Conservation (phyloP, 2,797 vertebrate genomes). For the Oceanodroma leucorhoa region DNA sequence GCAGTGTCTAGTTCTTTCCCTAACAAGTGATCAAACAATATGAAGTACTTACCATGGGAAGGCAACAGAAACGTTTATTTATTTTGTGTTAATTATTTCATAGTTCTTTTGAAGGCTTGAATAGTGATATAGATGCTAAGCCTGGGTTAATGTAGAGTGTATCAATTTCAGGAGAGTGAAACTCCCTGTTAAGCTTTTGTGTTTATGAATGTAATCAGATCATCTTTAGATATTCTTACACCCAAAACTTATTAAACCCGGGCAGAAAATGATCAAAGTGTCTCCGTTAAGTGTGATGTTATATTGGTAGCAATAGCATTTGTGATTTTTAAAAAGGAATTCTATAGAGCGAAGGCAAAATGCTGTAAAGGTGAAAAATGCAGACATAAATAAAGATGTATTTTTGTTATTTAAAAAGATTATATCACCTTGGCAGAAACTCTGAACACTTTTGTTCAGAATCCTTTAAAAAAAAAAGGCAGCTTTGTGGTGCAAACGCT, state of each 20-base stretch:
- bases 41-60: neutral
- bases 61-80: neutral
- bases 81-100: neutral
- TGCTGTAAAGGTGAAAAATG: neutral
- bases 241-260: neutral
- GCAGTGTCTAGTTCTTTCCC: neutral
- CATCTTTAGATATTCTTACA: neutral
- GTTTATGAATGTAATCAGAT: neutral
- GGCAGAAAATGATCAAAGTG: neutral
- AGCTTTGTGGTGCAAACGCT: neutral
- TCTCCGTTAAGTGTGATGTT: neutral
- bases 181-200: neutral
- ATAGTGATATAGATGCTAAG: neutral
- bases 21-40: neutral
- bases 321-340: neutral
- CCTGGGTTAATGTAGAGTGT: neutral
- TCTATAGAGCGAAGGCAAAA: neutral
- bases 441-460: neutral
- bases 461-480: neutral
- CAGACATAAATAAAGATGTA: neutral
- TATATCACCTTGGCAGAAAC: neutral
- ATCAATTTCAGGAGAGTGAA: neutral
- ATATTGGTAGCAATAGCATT: neutral
- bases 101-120: neutral
- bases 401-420: neutral